phyloP scores from a whole-genome alignment of 1,140 invertebrate genomes.

The Diorhabda elongata region DNA sequence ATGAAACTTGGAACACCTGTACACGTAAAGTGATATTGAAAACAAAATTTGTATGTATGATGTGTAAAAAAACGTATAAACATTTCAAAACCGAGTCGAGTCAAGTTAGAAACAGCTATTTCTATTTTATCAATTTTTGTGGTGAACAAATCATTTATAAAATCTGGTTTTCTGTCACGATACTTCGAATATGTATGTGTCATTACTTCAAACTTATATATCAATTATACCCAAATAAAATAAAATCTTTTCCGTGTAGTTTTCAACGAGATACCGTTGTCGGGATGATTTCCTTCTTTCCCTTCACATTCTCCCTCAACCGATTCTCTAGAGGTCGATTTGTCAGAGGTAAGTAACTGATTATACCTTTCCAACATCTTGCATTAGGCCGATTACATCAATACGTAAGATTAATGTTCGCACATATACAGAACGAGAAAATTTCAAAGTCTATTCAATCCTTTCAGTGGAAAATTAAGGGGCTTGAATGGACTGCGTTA shows the following conservation, averaged over 20 bases:
- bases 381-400: conserved; percentile 34
- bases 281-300: conserved; percentile 2
- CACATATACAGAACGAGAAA: conserved; percentile 26
- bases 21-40: no score
- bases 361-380: conserved; percentile 25
- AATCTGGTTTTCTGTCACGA: no score
- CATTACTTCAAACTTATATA: not conserved
- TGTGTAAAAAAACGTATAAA: no score
- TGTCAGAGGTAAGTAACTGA: conserved; percentile 33
- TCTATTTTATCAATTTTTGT: no score
- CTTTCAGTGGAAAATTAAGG: not conserved
- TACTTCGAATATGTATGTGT: no score
- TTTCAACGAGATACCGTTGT: not conserved
- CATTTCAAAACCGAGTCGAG: no score
- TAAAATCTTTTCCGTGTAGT: not conserved
- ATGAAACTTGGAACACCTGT: no score
- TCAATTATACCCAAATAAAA: not conserved
- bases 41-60: no score
- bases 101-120: no score
- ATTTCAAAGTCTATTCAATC: conserved; percentile 19
- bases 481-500: not conserved
- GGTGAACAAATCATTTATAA: no score
- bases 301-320: not conserved
- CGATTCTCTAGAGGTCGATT: conserved; percentile 24
- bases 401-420: conserved; percentile 31